Evolutionary conservation across 2,113 vertebrate genomes (phyloP).

Genomic region (Halcyon malimbica): DNA sequence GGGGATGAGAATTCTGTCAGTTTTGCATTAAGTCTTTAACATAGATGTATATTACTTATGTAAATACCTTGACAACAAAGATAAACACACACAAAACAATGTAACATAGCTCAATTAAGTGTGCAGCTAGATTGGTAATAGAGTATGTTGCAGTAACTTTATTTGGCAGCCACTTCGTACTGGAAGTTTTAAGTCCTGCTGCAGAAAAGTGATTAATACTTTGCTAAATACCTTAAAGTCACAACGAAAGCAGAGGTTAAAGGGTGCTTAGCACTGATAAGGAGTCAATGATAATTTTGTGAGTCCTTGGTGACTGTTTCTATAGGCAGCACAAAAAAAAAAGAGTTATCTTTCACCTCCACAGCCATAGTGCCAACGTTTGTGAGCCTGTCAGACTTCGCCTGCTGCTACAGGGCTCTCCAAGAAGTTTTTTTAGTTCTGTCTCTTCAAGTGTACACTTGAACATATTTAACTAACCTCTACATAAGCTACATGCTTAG

Average conservation of each 20-base stretch:
- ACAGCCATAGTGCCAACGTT: accelerated
- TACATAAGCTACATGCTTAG: background rate
- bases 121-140: background rate
- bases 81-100: conserved; percentile 44
- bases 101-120: conserved; percentile 45
- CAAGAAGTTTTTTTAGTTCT: background rate
- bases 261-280: background rate
- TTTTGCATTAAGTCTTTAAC: conserved; percentile 36
- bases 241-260: background rate
- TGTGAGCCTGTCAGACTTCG: background rate
- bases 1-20: conserved; percentile 16
- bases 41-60: conserved; percentile 20
- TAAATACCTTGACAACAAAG: conserved; percentile 56
- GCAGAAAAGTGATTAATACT: conserved; percentile 1
- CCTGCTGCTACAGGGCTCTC: accelerated
- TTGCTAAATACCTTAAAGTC: conserved; percentile 12
- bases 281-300: background rate
- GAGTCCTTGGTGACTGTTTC: background rate
- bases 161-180: background rate
- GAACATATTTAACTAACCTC: background rate
- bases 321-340: background rate
- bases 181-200: background rate
- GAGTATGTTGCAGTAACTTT: background rate
- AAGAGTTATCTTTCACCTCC: background rate
- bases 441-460: too few relatives aligned